phyloP scores from a whole-genome alignment of 1,140 invertebrate genomes.

The Caerostris darwini region DNA sequence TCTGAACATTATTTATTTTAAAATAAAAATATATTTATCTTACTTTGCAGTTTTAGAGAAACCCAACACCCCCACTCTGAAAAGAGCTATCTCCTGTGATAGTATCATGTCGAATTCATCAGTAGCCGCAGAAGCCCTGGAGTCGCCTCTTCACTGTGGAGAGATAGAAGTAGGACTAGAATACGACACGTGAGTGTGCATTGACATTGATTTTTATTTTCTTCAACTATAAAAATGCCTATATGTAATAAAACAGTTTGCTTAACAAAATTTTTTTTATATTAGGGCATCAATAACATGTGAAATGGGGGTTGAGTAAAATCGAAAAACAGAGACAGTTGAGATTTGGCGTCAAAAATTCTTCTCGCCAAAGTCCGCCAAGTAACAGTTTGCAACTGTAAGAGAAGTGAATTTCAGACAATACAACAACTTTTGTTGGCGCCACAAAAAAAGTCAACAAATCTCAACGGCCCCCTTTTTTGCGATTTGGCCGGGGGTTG shows the following conservation, averaged over 20 bases:
- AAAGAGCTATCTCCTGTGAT: slow-evolving; percentile 90
- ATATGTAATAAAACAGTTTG: background rate
- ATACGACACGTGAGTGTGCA: slow-evolving; percentile 86
- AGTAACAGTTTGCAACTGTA: no score
- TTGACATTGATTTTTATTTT: background rate
- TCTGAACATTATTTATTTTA: background rate
- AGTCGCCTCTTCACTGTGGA: slow-evolving; percentile 87
- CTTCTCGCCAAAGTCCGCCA: no score
- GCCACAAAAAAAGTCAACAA: no score
- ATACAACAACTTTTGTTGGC: no score
- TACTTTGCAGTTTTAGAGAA: slow-evolving; percentile 77
- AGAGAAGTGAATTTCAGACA: no score
- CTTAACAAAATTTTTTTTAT: background rate
- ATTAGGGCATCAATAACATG: background rate
- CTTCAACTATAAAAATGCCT: background rate
- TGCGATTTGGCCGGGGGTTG: no score
- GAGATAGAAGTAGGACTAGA: slow-evolving; percentile 90
- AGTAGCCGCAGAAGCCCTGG: slow-evolving; percentile 87
- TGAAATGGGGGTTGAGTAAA: no score
- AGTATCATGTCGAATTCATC: slow-evolving; percentile 92
- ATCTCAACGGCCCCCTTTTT: no score
- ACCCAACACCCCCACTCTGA: slow-evolving; percentile 81
- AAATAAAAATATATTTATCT: background rate
- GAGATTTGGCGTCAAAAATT: no score
- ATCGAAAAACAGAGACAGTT: no score